Evolutionary conservation across 1,140 invertebrate species (phyloP), one percentile per base, ranked within the genome.

Genomic region (Nilaparvata lugens): DNA sequence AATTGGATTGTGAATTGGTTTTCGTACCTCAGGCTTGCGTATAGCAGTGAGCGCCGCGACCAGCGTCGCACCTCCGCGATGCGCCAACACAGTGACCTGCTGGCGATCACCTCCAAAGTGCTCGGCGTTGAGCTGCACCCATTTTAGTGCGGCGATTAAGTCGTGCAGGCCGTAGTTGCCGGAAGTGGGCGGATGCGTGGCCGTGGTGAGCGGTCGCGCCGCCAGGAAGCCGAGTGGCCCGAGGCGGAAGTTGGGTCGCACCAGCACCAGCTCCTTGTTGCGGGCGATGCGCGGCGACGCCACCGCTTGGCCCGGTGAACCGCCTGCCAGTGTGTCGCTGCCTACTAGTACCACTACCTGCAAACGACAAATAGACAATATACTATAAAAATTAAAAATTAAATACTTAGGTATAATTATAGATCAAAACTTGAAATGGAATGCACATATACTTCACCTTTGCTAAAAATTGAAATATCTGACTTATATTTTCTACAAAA

Each of bases 151-250:
- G 2, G 81, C 79, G 5, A 91, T 70, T 16, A 93, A 82, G 67
- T 95, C 91, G 4, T 86, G 86, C 0, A 93, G 75, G 0, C 85
- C 91, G 68, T 93, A 93, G 68, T 94, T 93, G n/a, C 91, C 91
- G 21, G 89, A 90, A 0, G 84, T 86, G 5, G 74, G 79, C 0
- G 86, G 86, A 71, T 89, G 83, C 18, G 81, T 78, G 0, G 83
- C 74, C 62, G 84, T 78, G 0, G 87, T 83, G 0, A 93, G 69
- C 0, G 81, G 75, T 38, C 87, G 83, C 0, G 84, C 72, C 0
- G 89, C 81, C 2, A 93, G 73, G 69, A 93, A 93, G 7, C 91
- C 91, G 16, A 93, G 83, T 13, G 84, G 43, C 28, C 61, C 70
- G 7, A 71, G 58, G 66, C 78, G 78, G 70, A 93, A 91, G 63